Base-by-base conservation (phyloP, 2,113 vertebrate genomes). In the Hemiscyllium ocellatum region DNA sequence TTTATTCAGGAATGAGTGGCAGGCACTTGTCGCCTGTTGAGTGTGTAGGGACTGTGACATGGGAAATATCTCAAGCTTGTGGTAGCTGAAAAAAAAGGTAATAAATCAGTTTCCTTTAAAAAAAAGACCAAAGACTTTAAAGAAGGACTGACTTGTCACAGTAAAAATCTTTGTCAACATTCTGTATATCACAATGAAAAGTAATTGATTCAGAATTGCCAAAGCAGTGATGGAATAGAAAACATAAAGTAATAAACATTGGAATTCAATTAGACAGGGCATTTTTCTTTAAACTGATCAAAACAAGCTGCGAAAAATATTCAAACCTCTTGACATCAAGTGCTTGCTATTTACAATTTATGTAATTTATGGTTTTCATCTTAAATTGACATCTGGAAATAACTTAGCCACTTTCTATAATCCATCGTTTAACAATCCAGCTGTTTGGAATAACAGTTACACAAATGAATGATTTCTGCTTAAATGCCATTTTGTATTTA, bases 301-400 rank as follows among this genome's bases (percentile, higher is more conserved):
- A 83, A 83, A 83, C 80, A 83, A 90, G 87, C 87, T 90, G 87
- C 61, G 52, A 61, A 33, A 65, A 90, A 90, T 90, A 90, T 90
- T 65, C 52, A 15, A 90, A 33, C 26, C 87, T 90, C 87, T 90
- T n/a, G 52, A 90, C 26, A 61, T 61, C 52, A 65, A 85, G 87
- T 61, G 50, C 12, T 61, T 90, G 86, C 87, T 90, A 17, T 90
- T 90, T 61, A 90, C 87, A 90, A 90, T 3, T 33, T 61, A 26
- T 33, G 26, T 90, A 90, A 61, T 90, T 90, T 90, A 90, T 65
- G 5, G 52, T 90, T 61, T 90, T 56, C 86, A 24, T 29, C 3
- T 24, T 26, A 56, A 89, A 89, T 29, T 90, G 87, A 90, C 52
- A 90, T 90, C 87, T 90, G 87, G 87, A 90, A 90, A 26, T 56